These are phyloP conservation scores for Brachionichthys hirsutus DNA, from an alignment of 2,113 vertebrate genomes.

Conservation along the genomic window DNA sequence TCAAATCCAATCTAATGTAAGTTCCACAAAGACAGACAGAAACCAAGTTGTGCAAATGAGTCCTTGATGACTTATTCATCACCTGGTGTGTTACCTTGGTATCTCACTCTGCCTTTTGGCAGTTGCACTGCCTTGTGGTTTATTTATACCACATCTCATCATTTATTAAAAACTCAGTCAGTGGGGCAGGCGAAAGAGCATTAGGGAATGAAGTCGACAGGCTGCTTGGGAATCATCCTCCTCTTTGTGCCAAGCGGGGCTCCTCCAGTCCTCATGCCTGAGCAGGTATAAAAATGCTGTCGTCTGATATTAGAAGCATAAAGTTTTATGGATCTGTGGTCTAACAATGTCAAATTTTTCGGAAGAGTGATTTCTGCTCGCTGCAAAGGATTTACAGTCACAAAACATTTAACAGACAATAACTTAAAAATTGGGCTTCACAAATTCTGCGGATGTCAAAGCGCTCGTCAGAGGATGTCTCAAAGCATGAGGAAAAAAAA, in stretches of 20 bases:
- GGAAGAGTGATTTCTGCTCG: conserved; percentile 26
- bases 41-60: conserved; percentile 68
- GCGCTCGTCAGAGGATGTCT: neutral
- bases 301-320: conserved; percentile 36
- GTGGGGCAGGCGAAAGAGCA: conserved; percentile 77
- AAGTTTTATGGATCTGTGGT: conserved; percentile 20
- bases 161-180: conserved; percentile 86
- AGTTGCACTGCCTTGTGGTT: conserved; percentile 75
- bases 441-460: too few relatives aligned
- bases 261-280: conserved; percentile 55
- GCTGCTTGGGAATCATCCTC: conserved; percentile 67
- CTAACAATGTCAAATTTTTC: conserved; percentile 18
- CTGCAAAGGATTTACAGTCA: conserved; percentile 15
- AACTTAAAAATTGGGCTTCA: too few relatives aligned
- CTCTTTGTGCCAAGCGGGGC: conserved; percentile 66
- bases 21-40: conserved; percentile 43
- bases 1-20: conserved; percentile 44
- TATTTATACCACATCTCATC: conserved; percentile 81
- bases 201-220: conserved; percentile 70
- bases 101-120: conserved; percentile 73
- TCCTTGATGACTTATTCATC: conserved; percentile 79
- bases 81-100: conserved; percentile 73
- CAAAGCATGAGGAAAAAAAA: too few relatives aligned
- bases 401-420: too few relatives aligned
- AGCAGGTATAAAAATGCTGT: conserved; percentile 2